These are phyloP conservation scores for Listronotus bonariensis DNA, from an alignment of 1,140 invertebrate genomes.

Conservation along the genomic window DNA sequence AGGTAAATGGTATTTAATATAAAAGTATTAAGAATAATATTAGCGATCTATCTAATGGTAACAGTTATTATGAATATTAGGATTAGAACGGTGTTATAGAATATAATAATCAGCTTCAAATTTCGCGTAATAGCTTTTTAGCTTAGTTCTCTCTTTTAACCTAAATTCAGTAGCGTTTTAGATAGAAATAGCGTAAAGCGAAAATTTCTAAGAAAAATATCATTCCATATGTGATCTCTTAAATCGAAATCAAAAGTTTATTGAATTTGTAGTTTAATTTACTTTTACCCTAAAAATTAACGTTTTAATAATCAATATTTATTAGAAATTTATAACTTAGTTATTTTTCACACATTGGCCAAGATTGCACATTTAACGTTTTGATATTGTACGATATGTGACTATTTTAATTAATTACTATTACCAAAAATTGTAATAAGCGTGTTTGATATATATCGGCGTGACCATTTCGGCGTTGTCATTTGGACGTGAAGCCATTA, in stretches of 20 bases:
- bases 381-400: too few relatives aligned
- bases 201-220: conserved; percentile 5
- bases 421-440: too few relatives aligned
- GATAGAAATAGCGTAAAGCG: not conserved
- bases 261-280: not conserved
- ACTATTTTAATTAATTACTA: too few relatives aligned
- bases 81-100: not conserved
- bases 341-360: too few relatives aligned
- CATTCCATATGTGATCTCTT: conserved; percentile 13
- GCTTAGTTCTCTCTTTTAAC: not conserved
- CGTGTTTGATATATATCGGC: too few relatives aligned
- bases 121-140: conserved; percentile 11
- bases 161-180: conserved; percentile 6
- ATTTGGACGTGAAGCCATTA: too few relatives aligned
- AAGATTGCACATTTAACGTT: too few relatives aligned
- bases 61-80: conserved; percentile 1
- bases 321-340: too few relatives aligned
- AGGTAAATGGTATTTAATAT: not conserved
- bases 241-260: not conserved
- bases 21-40: not conserved
- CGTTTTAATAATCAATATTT: too few relatives aligned
- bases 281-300: too few relatives aligned
- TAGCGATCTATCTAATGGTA: not conserved
- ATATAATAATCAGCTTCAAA: not conserved
- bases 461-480: too few relatives aligned